These are phyloP conservation scores for Pimephales promelas DNA, from an alignment of 2,113 vertebrate genomes.

Conservation along the genomic window DNA sequence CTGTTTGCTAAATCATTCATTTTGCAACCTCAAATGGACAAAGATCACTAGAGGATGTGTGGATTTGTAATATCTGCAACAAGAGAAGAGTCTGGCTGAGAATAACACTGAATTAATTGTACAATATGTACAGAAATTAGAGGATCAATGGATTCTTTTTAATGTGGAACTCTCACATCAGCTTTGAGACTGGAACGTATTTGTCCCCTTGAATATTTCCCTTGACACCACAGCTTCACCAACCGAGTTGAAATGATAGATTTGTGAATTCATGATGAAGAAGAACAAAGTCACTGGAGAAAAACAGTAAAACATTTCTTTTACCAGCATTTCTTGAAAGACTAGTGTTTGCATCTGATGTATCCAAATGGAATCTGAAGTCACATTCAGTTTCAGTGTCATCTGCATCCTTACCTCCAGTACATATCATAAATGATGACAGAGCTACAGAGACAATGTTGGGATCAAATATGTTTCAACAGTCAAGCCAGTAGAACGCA, in stretches of 20 bases:
- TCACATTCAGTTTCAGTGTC: not conserved
- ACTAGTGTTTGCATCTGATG: conserved; percentile 5
- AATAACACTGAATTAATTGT: not conserved
- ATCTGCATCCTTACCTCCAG: not conserved
- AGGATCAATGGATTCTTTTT: conserved; percentile 1
- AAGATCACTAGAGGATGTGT: not conserved
- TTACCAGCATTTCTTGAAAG: conserved; percentile 8
- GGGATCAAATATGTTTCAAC: conserved; percentile 3
- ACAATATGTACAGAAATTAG: not conserved
- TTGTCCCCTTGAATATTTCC: not conserved
- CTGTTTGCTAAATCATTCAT: conserved; percentile 19
- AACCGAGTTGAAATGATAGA: not conserved
- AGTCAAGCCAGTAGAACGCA: not conserved
- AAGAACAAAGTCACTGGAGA: not conserved
- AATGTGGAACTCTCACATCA: not conserved
- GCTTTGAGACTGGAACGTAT: conserved; percentile 1
- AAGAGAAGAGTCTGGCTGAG: not conserved
- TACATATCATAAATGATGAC: not conserved
- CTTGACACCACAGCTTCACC: not conserved
- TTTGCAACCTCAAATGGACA: not conserved
- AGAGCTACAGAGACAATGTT: not conserved
- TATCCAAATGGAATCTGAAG: not conserved
- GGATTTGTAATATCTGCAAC: not conserved
- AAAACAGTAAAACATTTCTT: not conserved
- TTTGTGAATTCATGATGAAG: not conserved